These are phyloP conservation scores for Tachina grossa DNA, from an alignment of 2,888 invertebrate genomes.

Conservation along the genomic window DNA sequence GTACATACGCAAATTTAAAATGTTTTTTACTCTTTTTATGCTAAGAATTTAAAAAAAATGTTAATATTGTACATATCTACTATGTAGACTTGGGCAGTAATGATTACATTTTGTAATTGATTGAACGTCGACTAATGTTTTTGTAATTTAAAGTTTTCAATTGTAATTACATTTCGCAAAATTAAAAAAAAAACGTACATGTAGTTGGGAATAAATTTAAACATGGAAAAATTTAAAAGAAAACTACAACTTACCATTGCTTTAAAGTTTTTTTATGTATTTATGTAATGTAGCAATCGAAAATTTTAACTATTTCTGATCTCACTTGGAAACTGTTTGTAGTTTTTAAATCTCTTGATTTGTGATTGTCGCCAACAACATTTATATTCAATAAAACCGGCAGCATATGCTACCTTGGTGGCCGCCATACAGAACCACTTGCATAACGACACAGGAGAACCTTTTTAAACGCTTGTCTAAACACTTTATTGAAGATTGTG, in stretches of 20 bases:
- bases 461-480: conserved; percentile 94
- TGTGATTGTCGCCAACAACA: conserved; percentile 9
- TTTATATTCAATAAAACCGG: not conserved
- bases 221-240: not conserved
- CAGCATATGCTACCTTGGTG: conserved; percentile 83
- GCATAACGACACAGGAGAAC: conserved; percentile 91
- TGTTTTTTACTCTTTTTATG: too few relatives aligned
- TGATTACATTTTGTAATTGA: too few relatives aligned
- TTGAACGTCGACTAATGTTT: too few relatives aligned
- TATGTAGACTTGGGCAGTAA: too few relatives aligned
- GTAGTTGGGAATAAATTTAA: not conserved
- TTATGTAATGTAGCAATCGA: conserved; percentile 5
- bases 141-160: too few relatives aligned
- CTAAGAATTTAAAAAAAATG: too few relatives aligned
- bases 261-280: conserved; percentile 18
- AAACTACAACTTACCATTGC: conserved; percentile 29
- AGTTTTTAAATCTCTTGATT: not conserved
- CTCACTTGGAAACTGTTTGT: not conserved
- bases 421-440: conserved; percentile 84
- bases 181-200: not conserved
- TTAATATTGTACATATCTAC: too few relatives aligned
- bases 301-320: not conserved
- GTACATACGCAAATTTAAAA: too few relatives aligned
- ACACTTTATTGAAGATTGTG: conserved; percentile 97
- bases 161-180: too few relatives aligned